Conservation (phyloP, 2,888 invertebrate species). For the Eristalis arbustorum region DNA sequence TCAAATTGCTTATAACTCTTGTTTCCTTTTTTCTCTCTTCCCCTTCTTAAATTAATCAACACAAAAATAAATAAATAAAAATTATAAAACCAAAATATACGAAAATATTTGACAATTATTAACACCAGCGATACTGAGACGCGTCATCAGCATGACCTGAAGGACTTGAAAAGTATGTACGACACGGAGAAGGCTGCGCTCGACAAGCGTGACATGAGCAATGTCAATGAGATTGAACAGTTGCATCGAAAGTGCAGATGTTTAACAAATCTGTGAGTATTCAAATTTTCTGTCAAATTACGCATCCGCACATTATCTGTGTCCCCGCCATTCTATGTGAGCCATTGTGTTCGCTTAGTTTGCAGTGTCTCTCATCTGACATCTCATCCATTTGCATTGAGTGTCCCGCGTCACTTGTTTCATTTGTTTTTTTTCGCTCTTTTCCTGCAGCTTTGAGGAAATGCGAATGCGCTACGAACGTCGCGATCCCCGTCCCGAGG, state of each 20-base stretch:
- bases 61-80: conserved; percentile 16
- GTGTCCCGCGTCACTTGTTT: neutral
- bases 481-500: conserved; percentile 82
- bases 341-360: conserved; percentile 16
- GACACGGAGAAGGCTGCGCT: conserved; percentile 78
- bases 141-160: conserved; percentile 78
- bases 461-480: conserved; percentile 83
- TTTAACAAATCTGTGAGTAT: conserved; percentile 82
- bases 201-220: conserved; percentile 81
- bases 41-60: conserved; percentile 43
- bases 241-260: conserved; percentile 82
- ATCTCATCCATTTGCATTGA: neutral
- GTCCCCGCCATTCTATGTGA: no score
- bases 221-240: conserved; percentile 82
- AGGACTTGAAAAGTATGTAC: conserved; percentile 79
- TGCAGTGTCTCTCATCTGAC: neutral
- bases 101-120: conserved; percentile 44
- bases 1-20: conserved; percentile 43
- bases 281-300: conserved; percentile 28
- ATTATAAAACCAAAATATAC: conserved; percentile 4
- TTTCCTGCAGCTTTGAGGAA: conserved; percentile 82
- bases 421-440: neutral
- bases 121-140: conserved; percentile 81
- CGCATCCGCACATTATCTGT: neutral
- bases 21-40: conserved; percentile 71